Base-by-base conservation (phyloP, 2,888 invertebrate genomes). In the Drosophila fulvimacula region DNA sequence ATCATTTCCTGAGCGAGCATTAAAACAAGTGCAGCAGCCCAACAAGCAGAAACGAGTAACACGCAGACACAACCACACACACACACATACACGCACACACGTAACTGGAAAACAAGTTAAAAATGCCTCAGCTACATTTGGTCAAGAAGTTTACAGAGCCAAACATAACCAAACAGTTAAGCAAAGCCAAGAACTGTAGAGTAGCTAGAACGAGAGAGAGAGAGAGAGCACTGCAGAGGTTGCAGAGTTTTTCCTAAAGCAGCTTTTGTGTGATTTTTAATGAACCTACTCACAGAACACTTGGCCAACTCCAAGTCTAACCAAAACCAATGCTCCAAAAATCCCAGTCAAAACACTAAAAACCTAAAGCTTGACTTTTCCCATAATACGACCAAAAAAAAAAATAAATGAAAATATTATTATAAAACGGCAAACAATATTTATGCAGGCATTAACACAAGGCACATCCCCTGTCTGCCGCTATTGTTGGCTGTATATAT, bases 81-180 rank as follows among this genome's bases (percentile, higher is more conserved):
- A 39, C 46, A 69, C 75, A 81, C 67, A 58, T 67, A 30, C 21
- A 56, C 19, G 32, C 10, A 21, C 32, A 21, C 38, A 52, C 15
- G 84, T 84, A 82, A 83, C 76, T 78, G 73, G 71, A 72, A 84
- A 85, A 88, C 85, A 82, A 87, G 85, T 85, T 87, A 81, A 81
- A 48, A 79, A 82, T 86, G 85, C 79, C 83, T 88, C 75, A 62
- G 77, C 86, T 78, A 78, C 88, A 82, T 85, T 88, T 86, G 86
- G 86, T 82, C 82, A 84, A 82, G 85, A 84, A 82, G 85, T 75
- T 88, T 82, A 85, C 80, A 82, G 68, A 60, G 42, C 55, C 51
- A 30, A 62, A 62, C 66, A 62, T 57, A 73, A 57, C 51, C 56
- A 38, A 63, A 62, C 71, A 57, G 56, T 48, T 38, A 24, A 51